Base-by-base conservation (phyloP, 1,140 invertebrate species). In the Drosophila sulfurigaster region DNA sequence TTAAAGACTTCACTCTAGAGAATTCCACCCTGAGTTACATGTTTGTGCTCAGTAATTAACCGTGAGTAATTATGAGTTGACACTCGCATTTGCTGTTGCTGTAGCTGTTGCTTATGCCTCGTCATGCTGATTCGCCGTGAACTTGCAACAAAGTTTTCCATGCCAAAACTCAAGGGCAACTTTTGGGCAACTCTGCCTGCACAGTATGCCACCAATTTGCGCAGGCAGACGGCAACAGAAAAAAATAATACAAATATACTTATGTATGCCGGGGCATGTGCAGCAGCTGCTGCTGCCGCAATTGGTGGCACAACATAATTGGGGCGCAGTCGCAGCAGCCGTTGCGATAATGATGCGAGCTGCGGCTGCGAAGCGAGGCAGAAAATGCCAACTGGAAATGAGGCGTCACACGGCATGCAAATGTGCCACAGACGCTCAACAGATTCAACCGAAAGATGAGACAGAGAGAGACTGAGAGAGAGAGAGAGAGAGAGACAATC, bases 341-440 rank as follows among this genome's bases (percentile, higher is more conserved):
- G 63, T 7, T 48, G 52, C 20, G 63, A 58, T 75, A 72, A 76
- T 76, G 68, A 60, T 76, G 74, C 68, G 67, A 45, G 45, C 52
- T 56, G 56, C 28, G 38, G 8, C 30, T 30, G 48, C 58, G 67
- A 60, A 41, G 16, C 56, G 51, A 54, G 32, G 58, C 83, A 78
- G 63, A 69, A 87, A 88, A 88, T 88, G 56, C 85, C 80, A 81
- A 88, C 80, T 88, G 83, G 83, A 88, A 89, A 83, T 89, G 85
- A 88, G 81, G 85, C 85, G 67, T 70, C 83, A 88, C 83, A 88
- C 43, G 49, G 35, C 59, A 49, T 74, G 69, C 63, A 80, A 74
- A 77, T 67, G 15, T 67, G 54, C 13, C 35, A 15, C 7, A 15
- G 51, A 54, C 11, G 2, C 51, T 11, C 16, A 4, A 54, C 16